Evolutionary conservation across 2,113 vertebrate genomes (phyloP).

Genomic region (Silurus meridionalis): DNA sequence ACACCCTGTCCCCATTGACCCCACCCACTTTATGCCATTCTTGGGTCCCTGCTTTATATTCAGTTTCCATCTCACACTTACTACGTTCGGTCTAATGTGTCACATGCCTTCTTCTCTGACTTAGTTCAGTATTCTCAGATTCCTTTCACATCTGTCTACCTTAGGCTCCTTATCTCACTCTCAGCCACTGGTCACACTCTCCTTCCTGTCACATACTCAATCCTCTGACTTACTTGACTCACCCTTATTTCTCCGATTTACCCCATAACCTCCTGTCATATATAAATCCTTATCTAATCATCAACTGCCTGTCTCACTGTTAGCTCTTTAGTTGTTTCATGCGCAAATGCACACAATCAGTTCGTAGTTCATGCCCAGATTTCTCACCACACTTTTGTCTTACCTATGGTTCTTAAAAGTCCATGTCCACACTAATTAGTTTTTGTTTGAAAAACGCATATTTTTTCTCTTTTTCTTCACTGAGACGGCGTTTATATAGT

Average conservation of each 20-base stretch:
- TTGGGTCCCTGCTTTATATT: background rate
- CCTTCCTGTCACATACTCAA: background rate
- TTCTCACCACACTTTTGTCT: background rate
- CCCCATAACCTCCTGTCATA: background rate
- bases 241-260: background rate
- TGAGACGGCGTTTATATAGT: no score
- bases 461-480: no score
- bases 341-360: background rate
- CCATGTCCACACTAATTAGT: no score
- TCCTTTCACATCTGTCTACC: background rate
- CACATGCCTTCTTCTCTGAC: background rate
- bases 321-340: background rate
- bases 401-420: background rate
- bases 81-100: no score
- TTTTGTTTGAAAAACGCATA: no score
- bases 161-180: background rate
- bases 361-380: background rate
- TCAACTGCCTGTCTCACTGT: background rate
- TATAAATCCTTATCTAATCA: background rate
- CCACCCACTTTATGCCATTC: no score
- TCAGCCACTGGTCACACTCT: background rate
- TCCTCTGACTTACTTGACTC: background rate
- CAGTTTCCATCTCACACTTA: background rate
- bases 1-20: background rate
- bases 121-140: background rate